Evolutionary conservation across 2,888 invertebrate species (phyloP).

Genomic region (Lordiphosa fenestrarum): DNA sequence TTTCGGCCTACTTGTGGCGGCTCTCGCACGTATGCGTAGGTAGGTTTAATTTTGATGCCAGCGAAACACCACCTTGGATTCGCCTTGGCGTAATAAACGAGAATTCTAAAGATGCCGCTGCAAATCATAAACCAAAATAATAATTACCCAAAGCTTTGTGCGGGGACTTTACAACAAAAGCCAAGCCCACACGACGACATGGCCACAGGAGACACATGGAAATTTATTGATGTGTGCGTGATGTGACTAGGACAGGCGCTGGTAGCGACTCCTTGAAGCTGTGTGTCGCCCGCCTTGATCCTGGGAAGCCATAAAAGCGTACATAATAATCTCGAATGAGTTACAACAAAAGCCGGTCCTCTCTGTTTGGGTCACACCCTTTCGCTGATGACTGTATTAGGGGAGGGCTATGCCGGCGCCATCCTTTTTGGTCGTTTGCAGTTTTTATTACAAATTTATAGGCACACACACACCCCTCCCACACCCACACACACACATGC

Average conservation of each 20-base stretch:
- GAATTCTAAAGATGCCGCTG: slow-evolving; percentile 60
- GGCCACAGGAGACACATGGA: slow-evolving; percentile 46
- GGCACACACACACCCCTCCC: slow-evolving; percentile 53
- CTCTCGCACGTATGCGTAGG: no score
- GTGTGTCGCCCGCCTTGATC: slow-evolving; percentile 49
- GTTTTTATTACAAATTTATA: slow-evolving; percentile 78
- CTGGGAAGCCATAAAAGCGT: slow-evolving; percentile 70
- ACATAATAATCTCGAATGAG: slow-evolving; percentile 76
- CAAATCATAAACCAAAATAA: slow-evolving; percentile 73
- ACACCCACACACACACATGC: slow-evolving; percentile 42
- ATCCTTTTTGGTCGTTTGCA: slow-evolving; percentile 67
- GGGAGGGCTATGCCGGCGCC: slow-evolving; percentile 39
- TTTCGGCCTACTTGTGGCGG: slow-evolving; percentile 45
- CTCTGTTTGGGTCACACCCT: slow-evolving; percentile 38
- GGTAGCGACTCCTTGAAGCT: slow-evolving; percentile 11
- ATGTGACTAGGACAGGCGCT: slow-evolving; percentile 50
- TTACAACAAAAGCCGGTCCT: slow-evolving; percentile 66
- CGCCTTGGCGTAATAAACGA: slow-evolving; percentile 52
- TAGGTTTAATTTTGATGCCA: slow-evolving; percentile 55
- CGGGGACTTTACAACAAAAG: slow-evolving; percentile 56
- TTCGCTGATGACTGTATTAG: slow-evolving; percentile 72
- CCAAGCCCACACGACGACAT: slow-evolving; percentile 30
- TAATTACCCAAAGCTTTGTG: slow-evolving; percentile 69
- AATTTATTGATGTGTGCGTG: slow-evolving; percentile 70
- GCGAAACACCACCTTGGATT: slow-evolving; percentile 48